phyloP scores from a whole-genome alignment of 2,888 invertebrate genomes.

The Dastarcus helophoroides region DNA sequence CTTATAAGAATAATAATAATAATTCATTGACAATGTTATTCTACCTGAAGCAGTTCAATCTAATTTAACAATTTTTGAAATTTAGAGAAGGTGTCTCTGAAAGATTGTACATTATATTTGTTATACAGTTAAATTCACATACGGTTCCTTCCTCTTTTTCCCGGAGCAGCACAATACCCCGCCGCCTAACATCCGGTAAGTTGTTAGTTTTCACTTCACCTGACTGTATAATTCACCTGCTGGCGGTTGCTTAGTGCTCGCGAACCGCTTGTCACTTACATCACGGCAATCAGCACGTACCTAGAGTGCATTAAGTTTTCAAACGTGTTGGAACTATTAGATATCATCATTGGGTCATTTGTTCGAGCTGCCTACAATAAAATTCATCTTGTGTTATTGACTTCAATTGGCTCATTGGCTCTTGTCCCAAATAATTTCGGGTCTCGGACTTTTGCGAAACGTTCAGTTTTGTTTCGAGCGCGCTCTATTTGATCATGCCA shows the following conservation, averaged over 20 bases:
- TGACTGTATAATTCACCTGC: constrained; percentile 27
- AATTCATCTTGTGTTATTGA: neutral
- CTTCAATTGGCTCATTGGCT: neutral
- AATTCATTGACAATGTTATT: too few species aligned
- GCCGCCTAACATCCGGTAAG: constrained; percentile 15
- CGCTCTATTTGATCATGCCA: constrained; percentile 36
- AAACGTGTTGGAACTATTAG: neutral
- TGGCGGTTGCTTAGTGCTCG: constrained; percentile 4
- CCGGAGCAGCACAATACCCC: too few species aligned
- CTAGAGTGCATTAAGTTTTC: too few species aligned
- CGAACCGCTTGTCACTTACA: neutral
- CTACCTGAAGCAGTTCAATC: too few species aligned
- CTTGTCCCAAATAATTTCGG: neutral
- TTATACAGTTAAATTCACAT: too few species aligned
- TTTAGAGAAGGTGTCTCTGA: too few species aligned
- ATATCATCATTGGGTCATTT: neutral
- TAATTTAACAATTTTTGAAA: too few species aligned
- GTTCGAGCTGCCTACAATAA: neutral
- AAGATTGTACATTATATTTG: too few species aligned
- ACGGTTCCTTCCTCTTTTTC: too few species aligned
- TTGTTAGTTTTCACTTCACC: constrained; percentile 17
- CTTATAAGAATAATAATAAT: too few species aligned
- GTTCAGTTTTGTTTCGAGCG: neutral
- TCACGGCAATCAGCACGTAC: too few species aligned
- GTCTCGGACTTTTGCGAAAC: neutral